phyloP scores from a whole-genome alignment of 2,113 vertebrate genomes.

The Alligator mississippiensis region DNA sequence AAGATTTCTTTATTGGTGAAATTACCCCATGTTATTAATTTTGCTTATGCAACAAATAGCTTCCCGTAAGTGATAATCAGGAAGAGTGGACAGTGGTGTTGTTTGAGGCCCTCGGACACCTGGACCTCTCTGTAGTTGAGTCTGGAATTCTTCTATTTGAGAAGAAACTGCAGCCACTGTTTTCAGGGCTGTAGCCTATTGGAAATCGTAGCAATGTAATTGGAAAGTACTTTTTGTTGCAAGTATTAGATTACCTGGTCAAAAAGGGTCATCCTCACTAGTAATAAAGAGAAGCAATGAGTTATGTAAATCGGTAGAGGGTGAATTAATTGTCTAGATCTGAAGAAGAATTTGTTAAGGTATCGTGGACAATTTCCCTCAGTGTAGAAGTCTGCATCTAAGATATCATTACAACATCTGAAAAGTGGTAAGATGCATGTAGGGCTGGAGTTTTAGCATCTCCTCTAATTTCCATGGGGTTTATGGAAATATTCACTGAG shows the following conservation, averaged over 20 bases:
- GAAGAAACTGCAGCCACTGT: background rate
- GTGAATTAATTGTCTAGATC: background rate
- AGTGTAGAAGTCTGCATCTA: rapidly evolving
- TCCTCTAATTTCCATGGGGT: too few species aligned
- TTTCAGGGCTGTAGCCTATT: background rate
- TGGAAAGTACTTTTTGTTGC: background rate
- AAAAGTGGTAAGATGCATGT: background rate
- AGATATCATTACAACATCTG: background rate
- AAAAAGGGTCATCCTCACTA: background rate
- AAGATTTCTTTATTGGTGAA: background rate
- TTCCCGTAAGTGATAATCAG: background rate
- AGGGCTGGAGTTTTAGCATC: background rate
- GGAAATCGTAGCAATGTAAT: background rate
- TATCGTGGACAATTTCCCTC: background rate
- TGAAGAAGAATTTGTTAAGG: background rate
- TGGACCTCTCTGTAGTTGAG: rapidly evolving
- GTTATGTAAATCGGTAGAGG: background rate
- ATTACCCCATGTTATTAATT: background rate
- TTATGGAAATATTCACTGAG: background rate
- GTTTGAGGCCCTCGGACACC: background rate
- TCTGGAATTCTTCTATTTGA: background rate
- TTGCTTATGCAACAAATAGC: background rate
- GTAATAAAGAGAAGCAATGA: background rate
- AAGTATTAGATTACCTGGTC: background rate
- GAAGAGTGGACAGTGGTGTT: background rate